phyloP scores from a whole-genome alignment of 2,113 vertebrate genomes.

The Melanotaenia duboulayi region DNA sequence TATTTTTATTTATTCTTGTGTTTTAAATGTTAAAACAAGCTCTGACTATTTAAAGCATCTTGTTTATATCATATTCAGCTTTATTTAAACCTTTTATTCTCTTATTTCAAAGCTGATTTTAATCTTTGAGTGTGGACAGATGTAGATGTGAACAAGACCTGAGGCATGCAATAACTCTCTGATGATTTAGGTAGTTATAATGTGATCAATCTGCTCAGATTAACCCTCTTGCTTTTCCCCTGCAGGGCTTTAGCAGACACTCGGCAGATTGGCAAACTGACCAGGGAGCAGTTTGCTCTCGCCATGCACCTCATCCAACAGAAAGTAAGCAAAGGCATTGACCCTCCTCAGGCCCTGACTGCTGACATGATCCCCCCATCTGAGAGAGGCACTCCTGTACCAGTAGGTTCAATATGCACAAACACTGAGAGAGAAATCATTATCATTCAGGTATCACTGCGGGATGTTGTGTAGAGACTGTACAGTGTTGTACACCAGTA shows the following conservation, averaged over 20 bases:
- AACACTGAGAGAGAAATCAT: no score
- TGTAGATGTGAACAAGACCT: background rate
- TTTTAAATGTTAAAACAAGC: no score
- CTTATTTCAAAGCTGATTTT: no score
- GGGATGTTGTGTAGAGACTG: no score
- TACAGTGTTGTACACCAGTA: no score
- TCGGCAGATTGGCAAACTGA: constrained; percentile 93
- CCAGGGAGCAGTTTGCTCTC: constrained; percentile 93
- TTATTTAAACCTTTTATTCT: no score
- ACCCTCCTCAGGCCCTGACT: constrained; percentile 91
- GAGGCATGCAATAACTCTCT: background rate
- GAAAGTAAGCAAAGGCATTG: constrained; percentile 95
- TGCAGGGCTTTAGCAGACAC: constrained; percentile 95
- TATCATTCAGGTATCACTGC: no score
- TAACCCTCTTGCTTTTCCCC: background rate
- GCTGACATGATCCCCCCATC: constrained; percentile 96
- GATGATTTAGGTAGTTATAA: background rate
- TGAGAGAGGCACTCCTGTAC: constrained; percentile 88
- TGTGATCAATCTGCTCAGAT: background rate
- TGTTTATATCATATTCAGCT: no score
- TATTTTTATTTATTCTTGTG: no score
- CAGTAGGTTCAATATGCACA: constrained; percentile 77
- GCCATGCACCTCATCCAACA: constrained; percentile 98
- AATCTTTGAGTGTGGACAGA: no score
- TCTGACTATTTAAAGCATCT: no score